Base-by-base conservation (phyloP, 2,888 invertebrate genomes). In the Trissonchulus latispiculum region DNA sequence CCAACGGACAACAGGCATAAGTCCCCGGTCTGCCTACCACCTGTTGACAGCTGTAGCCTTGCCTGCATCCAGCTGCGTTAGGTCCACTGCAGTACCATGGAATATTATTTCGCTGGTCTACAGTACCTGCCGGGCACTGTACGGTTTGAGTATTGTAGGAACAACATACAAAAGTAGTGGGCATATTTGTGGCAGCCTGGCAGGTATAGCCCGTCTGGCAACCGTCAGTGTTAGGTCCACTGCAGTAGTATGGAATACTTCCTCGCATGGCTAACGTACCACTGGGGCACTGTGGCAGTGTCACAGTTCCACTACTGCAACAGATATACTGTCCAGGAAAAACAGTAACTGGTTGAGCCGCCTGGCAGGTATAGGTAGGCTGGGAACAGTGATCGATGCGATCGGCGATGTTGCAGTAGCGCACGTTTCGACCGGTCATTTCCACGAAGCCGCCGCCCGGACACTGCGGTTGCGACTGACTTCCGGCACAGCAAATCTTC, bases 261-360 rank as follows among this genome's bases (percentile, higher is more conserved):
- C 48, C 48, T 15, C 48, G 48, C 48, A 48, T 48, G 23, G 48
- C 48, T 23, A 48, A 23, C 8, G 48, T 48, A 15, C 48, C 48
- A 48, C 23, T 15, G 8, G 48, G 48, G 48, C 48, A 48, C 8
- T 8, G 8, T 8, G 48, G 48, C 8, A 48, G 48, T 15, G 48
- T 48, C 8, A 23, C 23, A 15, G 48, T 15, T 8, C 66, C 66
- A 28, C 66, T n/a, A 18, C 32, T 33, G n/a, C 66, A 64, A n/a
- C 66, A 64, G 8, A 64, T 64, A 64, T 64, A 64, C 28, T 64
- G 66, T 8, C 66, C 66, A 8, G 66, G 66, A 64, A 32, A 64
- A 15, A 32, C 18, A 33, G 31, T 18, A 15, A 28, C 32, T 28
- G 66, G 66, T 28, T 64, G 66, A 15, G 66, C 66, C 8, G 66